Percentiles rank a stretch among this genome's conserved stretches.
Conservation (phyloP, 64 coral and sea anemone genomes). For the Stichodactyla helianthus region DNA sequence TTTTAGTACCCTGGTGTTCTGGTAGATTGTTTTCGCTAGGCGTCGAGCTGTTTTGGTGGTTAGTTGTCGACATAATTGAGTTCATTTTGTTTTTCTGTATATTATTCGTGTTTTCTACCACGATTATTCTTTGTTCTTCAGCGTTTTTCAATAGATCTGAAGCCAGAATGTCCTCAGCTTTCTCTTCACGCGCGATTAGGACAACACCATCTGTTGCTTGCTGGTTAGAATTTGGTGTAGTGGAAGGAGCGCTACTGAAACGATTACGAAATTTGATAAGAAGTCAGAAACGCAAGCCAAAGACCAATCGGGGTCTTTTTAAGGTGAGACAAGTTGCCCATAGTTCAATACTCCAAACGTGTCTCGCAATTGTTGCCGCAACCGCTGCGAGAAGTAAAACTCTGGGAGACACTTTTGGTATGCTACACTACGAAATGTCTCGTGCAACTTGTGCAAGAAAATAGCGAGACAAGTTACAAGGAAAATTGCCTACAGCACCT, state of each 20-base stretch:
- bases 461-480: too few relatives aligned
- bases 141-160: conserved; percentile 52
- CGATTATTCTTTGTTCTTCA: conserved; percentile 72
- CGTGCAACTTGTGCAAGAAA: too few relatives aligned
- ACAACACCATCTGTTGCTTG: conserved; percentile 52
- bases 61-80: too few relatives aligned
- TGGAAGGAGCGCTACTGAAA: neutral
- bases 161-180: conserved; percentile 78
- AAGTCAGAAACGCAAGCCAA: neutral
- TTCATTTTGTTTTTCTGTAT: conserved; percentile 32
- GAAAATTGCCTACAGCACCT: too few relatives aligned
- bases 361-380: too few relatives aligned
- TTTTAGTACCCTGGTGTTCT: neutral
- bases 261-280: neutral
- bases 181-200: conserved; percentile 83
- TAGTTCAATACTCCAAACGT: too few relatives aligned
- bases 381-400: too few relatives aligned
- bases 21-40: neutral
- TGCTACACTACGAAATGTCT: too few relatives aligned
- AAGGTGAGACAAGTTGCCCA: too few relatives aligned
- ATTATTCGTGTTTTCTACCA: conserved; percentile 79
- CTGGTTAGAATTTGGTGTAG: neutral
- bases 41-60: neutral
- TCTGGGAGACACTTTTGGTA: too few relatives aligned
- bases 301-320: neutral